Evolutionary conservation across 2,113 vertebrate genomes (phyloP).

Genomic region (Chaetorhynchus papuensis): DNA sequence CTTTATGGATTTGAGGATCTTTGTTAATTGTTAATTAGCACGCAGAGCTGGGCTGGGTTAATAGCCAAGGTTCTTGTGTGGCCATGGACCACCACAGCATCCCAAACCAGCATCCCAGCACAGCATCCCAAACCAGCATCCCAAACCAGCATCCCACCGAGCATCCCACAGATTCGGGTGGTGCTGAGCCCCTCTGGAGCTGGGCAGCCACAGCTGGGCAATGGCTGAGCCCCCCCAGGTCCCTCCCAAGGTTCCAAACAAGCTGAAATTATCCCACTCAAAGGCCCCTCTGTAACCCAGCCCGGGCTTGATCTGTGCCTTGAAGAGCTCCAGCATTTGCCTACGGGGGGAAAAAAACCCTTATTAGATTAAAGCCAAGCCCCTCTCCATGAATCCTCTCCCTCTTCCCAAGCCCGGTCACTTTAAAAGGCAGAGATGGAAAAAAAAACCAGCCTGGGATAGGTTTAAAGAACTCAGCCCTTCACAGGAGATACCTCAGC

Average conservation of each 20-base stretch:
- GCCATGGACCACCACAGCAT: accelerated
- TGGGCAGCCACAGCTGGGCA: neutral
- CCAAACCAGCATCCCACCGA: neutral
- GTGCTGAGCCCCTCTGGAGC: neutral
- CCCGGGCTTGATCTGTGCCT: neutral
- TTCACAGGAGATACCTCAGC: neutral
- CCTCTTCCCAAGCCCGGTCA: neutral
- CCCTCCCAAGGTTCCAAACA: neutral
- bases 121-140: neutral
- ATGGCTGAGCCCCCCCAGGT: neutral
- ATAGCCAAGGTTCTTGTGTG: neutral
- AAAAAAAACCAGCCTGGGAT: neutral
- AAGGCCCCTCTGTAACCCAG: neutral
- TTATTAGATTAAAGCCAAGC: constrained; percentile 27
- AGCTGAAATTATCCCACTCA: neutral
- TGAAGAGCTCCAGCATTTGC: neutral
- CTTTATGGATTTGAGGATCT: neutral
- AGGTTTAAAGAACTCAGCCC: neutral
- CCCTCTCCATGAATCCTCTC: constrained; percentile 23
- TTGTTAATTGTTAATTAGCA: neutral
- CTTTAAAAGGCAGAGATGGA: neutral
- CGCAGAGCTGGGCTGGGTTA: neutral
- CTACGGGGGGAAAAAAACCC: neutral
- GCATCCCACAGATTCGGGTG: neutral
- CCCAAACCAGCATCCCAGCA: accelerated